A percentile compares a stretch with the other conserved stretches of the same genome.
Evolutionary conservation across 2,888 invertebrate genomes (phyloP).

Genomic region (Lissonota sp.): DNA sequence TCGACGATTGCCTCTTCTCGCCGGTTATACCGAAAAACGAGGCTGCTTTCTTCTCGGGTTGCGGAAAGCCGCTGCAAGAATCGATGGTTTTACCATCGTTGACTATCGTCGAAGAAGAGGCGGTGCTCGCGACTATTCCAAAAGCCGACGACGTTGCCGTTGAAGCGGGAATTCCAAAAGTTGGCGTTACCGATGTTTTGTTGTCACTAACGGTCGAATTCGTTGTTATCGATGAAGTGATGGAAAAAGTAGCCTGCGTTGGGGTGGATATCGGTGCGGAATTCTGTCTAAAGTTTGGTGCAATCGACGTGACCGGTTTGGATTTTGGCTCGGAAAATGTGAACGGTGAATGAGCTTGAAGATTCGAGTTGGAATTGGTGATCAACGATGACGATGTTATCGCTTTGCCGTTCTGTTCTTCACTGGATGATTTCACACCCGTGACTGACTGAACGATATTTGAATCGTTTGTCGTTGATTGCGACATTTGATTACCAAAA

Average conservation of each 20-base stretch:
- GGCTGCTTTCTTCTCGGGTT: constrained; percentile 59
- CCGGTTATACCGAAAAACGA: constrained; percentile 67
- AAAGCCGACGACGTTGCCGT: constrained; percentile 32
- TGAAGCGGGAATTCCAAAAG: constrained; percentile 39
- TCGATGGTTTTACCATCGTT: not conserved
- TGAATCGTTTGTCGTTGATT: constrained; percentile 7
- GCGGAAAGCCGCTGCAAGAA: constrained; percentile 1
- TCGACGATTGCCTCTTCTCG: constrained; percentile 60
- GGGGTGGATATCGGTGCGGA: constrained; percentile 16
- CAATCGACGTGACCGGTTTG: constrained; percentile 21
- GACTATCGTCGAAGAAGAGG: constrained; percentile 18
- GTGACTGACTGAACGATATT: not conserved
- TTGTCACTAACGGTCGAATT: not conserved
- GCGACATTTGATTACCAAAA: constrained; percentile 12
- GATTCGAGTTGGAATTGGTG: constrained; percentile 26
- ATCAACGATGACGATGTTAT: not conserved
- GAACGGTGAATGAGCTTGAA: constrained; percentile 62
- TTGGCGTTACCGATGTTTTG: constrained; percentile 28
- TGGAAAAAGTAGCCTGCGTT: constrained; percentile 53
- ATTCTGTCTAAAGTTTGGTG: constrained; percentile 47
- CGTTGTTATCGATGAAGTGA: constrained; percentile 4
- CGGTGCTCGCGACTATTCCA: constrained; percentile 21
- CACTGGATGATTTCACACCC: not conserved
- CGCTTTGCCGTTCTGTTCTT: constrained; percentile 5
- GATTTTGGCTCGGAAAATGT: constrained; percentile 67